Evolutionary conservation across 1,140 invertebrate species (phyloP).

Genomic region (Drosophila neocordata): DNA sequence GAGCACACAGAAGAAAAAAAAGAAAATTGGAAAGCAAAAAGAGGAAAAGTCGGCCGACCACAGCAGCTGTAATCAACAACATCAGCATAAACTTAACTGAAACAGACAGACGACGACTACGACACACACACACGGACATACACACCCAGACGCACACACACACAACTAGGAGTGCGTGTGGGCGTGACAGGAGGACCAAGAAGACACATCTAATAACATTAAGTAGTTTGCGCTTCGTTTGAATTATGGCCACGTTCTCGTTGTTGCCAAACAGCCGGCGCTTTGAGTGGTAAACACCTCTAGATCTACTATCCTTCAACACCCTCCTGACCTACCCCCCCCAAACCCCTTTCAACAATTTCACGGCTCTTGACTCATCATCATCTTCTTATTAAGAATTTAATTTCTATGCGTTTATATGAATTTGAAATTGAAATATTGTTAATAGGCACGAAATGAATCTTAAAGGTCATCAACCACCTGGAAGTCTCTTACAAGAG

Average conservation of each 20-base stretch:
- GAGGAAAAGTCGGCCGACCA: slow-evolving; percentile 42
- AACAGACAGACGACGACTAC: slow-evolving; percentile 17
- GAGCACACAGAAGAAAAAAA: slow-evolving; percentile 19
- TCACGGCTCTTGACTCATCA: neutral
- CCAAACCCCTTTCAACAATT: neutral
- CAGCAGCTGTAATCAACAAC: slow-evolving; percentile 68
- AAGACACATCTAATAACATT: slow-evolving; percentile 79
- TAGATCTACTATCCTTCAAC: neutral
- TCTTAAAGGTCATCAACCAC: slow-evolving; percentile 44
- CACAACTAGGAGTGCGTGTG: slow-evolving; percentile 25
- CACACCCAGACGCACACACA: slow-evolving; percentile 9
- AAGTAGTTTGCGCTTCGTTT: slow-evolving; percentile 77
- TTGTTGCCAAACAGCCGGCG: slow-evolving; percentile 52
- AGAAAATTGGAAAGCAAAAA: slow-evolving; percentile 21
- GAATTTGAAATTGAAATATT: slow-evolving; percentile 72
- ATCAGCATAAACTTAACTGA: slow-evolving; percentile 69
- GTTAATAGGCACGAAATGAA: slow-evolving; percentile 55
- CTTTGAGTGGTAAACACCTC: slow-evolving; percentile 34
- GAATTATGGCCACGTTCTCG: slow-evolving; percentile 74
- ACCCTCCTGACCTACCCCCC: neutral
- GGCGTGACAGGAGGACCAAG: slow-evolving; percentile 46
- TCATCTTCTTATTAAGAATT: slow-evolving; percentile 20
- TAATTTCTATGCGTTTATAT: slow-evolving; percentile 52
- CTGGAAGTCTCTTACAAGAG: neutral
- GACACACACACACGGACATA: neutral